phyloP scores from a whole-genome alignment of 2,797 vertebrate species.

The Cirrhinus molitorella region DNA sequence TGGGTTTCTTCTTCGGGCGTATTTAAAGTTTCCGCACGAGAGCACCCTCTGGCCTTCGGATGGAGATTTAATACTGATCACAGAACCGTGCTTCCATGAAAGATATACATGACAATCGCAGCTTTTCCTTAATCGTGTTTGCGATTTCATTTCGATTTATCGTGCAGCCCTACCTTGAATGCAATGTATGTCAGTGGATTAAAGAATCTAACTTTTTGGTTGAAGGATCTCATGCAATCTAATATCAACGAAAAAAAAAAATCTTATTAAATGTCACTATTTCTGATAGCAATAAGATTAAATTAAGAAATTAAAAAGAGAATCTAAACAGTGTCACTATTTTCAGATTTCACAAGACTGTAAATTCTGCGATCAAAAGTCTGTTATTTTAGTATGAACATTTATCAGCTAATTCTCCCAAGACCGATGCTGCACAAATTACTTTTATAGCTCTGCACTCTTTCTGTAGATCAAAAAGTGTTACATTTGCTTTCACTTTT shows the following conservation, averaged over 20 bases:
- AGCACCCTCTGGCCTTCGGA: too few species aligned
- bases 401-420: not conserved
- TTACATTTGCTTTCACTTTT: not conserved
- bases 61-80: too few species aligned
- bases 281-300: not conserved
- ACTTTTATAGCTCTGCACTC: not conserved
- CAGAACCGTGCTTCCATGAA: too few species aligned
- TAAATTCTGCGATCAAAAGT: not conserved
- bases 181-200: not conserved
- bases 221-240: not conserved
- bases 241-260: not conserved
- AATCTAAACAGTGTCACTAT: not conserved
- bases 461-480: not conserved
- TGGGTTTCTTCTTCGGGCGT: too few species aligned
- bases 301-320: not conserved
- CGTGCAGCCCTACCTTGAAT: not conserved
- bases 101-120: too few species aligned
- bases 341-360: not conserved
- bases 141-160: too few species aligned
- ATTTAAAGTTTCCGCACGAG: too few species aligned
- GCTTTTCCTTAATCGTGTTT: too few species aligned
- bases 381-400: not conserved
- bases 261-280: not conserved
- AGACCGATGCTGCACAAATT: not conserved
- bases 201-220: too few species aligned